Percentiles rank a stretch among this genome's conserved stretches.
These are phyloP conservation scores for Diarsia dahlii DNA, from an alignment of 2,888 invertebrate genomes.

Conservation along the genomic window DNA sequence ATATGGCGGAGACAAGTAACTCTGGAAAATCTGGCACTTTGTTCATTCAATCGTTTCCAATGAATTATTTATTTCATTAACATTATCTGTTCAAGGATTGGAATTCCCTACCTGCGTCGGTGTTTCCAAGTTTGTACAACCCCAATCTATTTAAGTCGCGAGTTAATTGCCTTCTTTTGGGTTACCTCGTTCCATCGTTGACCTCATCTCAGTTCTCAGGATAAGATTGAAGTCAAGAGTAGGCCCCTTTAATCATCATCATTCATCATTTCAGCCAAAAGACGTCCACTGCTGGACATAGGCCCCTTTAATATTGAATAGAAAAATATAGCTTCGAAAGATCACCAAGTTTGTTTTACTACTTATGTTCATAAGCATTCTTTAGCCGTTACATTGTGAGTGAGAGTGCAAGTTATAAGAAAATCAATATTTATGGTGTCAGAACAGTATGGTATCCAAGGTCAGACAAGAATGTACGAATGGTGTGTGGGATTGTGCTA, in stretches of 20 bases:
- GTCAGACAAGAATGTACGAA: constrained; percentile 24
- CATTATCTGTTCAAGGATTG: no score
- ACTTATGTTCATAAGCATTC: not conserved
- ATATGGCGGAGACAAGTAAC: not conserved
- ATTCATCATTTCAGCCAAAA: no score
- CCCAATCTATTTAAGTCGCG: no score
- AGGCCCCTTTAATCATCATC: no score
- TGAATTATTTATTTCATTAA: not conserved
- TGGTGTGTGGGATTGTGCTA: constrained; percentile 37
- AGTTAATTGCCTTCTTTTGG: no score
- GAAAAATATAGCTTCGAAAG: not conserved
- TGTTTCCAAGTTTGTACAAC: no score
- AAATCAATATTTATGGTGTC: constrained; percentile 13
- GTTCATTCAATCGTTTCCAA: not conserved
- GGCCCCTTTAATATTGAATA: no score
- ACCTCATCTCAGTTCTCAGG: no score
- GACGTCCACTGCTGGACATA: no score
- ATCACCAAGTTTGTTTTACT: not conserved
- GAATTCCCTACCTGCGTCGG: no score
- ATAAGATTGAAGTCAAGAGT: no score
- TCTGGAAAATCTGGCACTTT: not conserved
- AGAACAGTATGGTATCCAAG: constrained; percentile 10
- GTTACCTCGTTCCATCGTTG: no score
- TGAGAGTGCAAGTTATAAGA: constrained; percentile 3
- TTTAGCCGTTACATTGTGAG: not conserved